Evolutionary conservation across 2,113 vertebrate species (phyloP), one percentile per base, ranked within the genome.

Genomic region (Bos javanicus): DNA sequence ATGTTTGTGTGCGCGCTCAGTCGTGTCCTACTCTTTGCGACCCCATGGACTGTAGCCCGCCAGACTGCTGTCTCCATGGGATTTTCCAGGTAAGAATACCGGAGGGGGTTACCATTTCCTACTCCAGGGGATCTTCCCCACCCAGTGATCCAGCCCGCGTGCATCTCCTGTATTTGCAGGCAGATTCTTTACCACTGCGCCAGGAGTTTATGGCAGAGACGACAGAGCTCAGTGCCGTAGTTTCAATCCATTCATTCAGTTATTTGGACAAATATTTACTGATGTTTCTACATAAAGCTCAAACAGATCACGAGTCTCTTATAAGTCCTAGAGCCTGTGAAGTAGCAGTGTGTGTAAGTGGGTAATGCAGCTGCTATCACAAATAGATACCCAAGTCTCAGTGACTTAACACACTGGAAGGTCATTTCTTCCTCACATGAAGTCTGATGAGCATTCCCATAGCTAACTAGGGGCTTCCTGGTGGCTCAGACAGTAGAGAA

Each of bases 1-100:
- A 10, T 36, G 14, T 28, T 2, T 36, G 64, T 71, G 64, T 36
- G 19, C 1, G 0, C 0, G 0, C 67, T 74, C 36, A 36, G 67
- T 7, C 2, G 0, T 74, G 36, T 74, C 67, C 0, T 0, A 39
- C 36, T 36, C 33, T 36, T 67, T 19, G 33, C 1, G 4, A 36
- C 17, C 64, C 16, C 33, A 21, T 67, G 33, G 64, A 36, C 17
- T 67, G 17, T 36, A 21, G 64, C 33, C 64, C 2, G 0, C 64
- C 33, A 36, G n/a, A 36, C n/a, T 36, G 9, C 67, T 39, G 5
- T 23, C 17, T 71, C 19, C 64, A 12, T 23, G 64, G 64, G n/a
- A 36, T 71, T 36, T 71, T 71, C 64, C 64, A 71, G 36, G 9
- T 21, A 3, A 71, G n/a, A 71, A 71, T 71, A 21, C n/a, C 4